Evolutionary conservation across 2,797 vertebrate species (phyloP), one percentile per base, ranked within the genome.

Genomic region (Megaceryle alcyon): DNA sequence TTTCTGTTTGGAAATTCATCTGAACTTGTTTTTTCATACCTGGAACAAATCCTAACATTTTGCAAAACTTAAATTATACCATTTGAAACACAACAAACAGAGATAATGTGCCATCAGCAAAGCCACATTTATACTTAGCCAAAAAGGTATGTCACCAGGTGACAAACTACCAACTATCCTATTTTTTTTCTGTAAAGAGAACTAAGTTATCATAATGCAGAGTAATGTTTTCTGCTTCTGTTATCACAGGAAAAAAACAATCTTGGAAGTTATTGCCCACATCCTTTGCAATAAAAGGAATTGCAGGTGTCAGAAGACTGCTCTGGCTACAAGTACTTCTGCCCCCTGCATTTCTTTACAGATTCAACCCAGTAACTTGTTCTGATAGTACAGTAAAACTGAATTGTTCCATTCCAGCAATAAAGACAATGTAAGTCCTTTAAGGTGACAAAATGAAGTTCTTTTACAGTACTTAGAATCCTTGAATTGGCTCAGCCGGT

Each of bases 391-490:
- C 8, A 59, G 15, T 8, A 82, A 60, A 88, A 39, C 22, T 5
- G 33, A 84, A n/a, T 57, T 60, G 3, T 33, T 94, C 46, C 0
- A 4, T 73, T 86, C 22, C 56, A 87, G 31, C 33, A 46, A 19
- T 16, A 9, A 65, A 14, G 29, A 54, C 10, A 77, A 18, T 59
- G 1, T 9, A 86, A 70, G 35, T 70, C 60, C 22, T 92, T 82
- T 65, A 90, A 79, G 56, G 43, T 61, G 44, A 77, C 29, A 79
- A 92, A 88, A 90, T 46, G 3, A 75, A 44, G 29, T 26, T 70
- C 61, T 85, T 95, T 93, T 85, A 22, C 37, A 73, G 37, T 69
- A 80, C 70, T 92, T 90, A 80, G 31, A 80, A 90, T 69, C 26
- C 16, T 54, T 43, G 31, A 73, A 69, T 77, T 77, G 29, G 8